Evolutionary conservation across 2,113 vertebrate species (phyloP).

Genomic region (Verasper variegatus): DNA sequence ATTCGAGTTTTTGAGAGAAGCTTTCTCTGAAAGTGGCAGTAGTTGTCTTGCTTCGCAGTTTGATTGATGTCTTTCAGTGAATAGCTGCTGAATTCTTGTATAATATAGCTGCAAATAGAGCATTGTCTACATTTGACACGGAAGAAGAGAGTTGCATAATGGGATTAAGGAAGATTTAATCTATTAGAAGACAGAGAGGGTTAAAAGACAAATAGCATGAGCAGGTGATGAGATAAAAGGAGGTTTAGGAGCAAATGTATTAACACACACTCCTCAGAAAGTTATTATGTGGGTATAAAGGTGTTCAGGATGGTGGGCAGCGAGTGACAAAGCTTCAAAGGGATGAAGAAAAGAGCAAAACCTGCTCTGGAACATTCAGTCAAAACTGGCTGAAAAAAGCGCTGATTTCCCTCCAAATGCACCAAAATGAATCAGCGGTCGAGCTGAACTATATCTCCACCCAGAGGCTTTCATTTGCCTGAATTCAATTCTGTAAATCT

Average conservation of each 20-base stretch:
- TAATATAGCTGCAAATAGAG: neutral
- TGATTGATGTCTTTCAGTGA: neutral
- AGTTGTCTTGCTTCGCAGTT: neutral
- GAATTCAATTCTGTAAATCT: constrained; percentile 44
- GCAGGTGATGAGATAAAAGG: neutral
- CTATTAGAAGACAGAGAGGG: neutral
- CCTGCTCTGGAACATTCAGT: constrained; percentile 34
- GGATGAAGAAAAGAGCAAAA: constrained; percentile 23
- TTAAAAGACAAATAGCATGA: neutral
- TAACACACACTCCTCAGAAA: constrained; percentile 6
- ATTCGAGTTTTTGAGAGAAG: neutral
- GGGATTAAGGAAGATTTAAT: neutral
- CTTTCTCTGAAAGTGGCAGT: neutral
- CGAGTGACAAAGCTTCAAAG: constrained; percentile 27
- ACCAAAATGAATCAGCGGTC: constrained; percentile 28
- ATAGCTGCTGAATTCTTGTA: neutral
- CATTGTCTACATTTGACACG: neutral
- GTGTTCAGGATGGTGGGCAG: constrained; percentile 7
- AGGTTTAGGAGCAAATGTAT: constrained; percentile 3
- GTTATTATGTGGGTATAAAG: constrained; percentile 17
- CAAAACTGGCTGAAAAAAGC: no score
- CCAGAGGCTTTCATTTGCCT: constrained; percentile 52
- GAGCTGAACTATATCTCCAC: constrained; percentile 40
- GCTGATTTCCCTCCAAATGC: constrained; percentile 20
- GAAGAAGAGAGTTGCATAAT: neutral